These are phyloP conservation scores for Eremophila alpestris DNA, from an alignment of 2,797 vertebrate genomes.

Conservation along the genomic window DNA sequence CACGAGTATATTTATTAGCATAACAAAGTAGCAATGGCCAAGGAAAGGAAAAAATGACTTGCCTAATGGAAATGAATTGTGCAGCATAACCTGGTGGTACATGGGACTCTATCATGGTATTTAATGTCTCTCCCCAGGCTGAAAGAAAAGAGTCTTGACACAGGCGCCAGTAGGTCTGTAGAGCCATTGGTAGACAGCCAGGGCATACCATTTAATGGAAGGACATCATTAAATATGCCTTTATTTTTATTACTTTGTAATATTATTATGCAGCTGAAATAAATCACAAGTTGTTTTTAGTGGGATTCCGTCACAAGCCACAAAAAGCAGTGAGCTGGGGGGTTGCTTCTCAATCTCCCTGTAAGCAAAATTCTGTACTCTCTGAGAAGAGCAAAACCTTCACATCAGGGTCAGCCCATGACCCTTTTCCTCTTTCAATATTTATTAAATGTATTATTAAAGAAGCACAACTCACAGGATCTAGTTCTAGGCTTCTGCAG, in stretches of 20 bases:
- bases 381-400: not conserved
- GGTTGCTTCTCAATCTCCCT: not conserved
- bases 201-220: conserved; percentile 56
- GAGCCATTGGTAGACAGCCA: conserved; percentile 57
- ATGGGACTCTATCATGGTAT: not conserved
- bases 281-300: conserved; percentile 54
- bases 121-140: not conserved
- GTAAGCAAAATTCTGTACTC: not conserved
- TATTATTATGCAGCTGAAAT: conserved; percentile 62
- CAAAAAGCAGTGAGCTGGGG: conserved; percentile 1
- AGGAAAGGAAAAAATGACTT: conserved; percentile 1
- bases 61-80: conserved; percentile 46
- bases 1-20: conserved; percentile 20
- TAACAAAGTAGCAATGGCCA: conserved; percentile 15
- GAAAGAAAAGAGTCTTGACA: conserved; percentile 42
- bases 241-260: conserved; percentile 60
- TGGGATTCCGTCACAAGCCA: conserved; percentile 32
- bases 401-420: not conserved
- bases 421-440: not conserved
- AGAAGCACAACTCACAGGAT: not conserved
- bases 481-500: not conserved
- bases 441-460: not conserved
- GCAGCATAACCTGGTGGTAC: conserved; percentile 46
- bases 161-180: conserved; percentile 53
- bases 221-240: conserved; percentile 61